phyloP scores from a whole-genome alignment of 2,113 vertebrate genomes.

The Machaerirhynchus nigripectus region DNA sequence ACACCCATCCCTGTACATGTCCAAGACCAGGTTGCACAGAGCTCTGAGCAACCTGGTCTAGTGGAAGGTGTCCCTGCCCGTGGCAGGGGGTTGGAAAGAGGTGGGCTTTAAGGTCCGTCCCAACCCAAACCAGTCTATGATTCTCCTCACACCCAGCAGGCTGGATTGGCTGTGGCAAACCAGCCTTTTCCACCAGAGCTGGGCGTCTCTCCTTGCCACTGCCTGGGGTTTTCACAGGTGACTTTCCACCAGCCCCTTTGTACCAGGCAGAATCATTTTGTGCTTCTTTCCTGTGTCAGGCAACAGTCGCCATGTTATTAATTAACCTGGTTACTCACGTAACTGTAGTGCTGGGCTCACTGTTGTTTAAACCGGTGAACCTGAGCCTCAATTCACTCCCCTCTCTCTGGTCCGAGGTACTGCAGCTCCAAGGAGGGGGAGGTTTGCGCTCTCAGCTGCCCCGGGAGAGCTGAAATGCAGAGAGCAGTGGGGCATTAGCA shows the following conservation, averaged over 20 bases:
- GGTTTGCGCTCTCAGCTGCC: not conserved
- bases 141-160: not conserved
- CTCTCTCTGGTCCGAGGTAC: not conserved
- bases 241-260: not conserved
- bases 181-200: not conserved
- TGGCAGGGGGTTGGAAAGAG: not conserved
- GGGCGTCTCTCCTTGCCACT: not conserved
- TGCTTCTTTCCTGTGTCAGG: not conserved
- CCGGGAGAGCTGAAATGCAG: not conserved
- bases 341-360: not conserved
- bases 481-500: not conserved
- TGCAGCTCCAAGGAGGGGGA: not conserved
- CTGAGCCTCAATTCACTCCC: not conserved
- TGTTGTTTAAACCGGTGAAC: not conserved
- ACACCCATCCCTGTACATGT: not conserved
- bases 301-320: not conserved
- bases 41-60: not conserved
- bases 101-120: not conserved
- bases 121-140: not conserved
- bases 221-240: not conserved
- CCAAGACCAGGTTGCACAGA: not conserved
- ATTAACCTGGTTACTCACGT: not conserved
- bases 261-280: not conserved
- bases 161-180: not conserved
- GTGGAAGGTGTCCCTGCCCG: not conserved